These are phyloP conservation scores for Halcyon malimbica DNA, from an alignment of 2,113 vertebrate species.

Conservation along the genomic window DNA sequence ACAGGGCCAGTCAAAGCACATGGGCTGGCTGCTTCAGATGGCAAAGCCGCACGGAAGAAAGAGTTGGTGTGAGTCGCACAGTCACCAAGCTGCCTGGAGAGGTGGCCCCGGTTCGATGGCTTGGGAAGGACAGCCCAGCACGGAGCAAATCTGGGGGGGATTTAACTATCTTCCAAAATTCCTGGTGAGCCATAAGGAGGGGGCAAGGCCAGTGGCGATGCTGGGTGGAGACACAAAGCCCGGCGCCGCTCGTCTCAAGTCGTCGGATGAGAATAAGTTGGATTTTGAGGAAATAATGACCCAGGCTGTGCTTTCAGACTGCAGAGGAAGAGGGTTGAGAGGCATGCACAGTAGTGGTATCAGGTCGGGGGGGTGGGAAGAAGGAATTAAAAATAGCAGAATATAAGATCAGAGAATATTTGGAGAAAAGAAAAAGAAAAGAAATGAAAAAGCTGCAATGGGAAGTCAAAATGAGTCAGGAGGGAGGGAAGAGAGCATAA, in stretches of 20 bases:
- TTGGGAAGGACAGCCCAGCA: background rate
- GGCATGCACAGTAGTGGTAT: fast-evolving
- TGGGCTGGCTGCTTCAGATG: background rate
- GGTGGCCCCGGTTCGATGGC: background rate
- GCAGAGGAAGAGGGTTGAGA: background rate
- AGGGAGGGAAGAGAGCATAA: slow-evolving; percentile 25
- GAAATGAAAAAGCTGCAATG: slow-evolving; percentile 9
- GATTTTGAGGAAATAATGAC: background rate
- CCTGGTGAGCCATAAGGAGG: background rate
- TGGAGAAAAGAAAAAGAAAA: slow-evolving; percentile 13
- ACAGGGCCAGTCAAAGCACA: fast-evolving
- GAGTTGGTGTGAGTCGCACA: background rate
- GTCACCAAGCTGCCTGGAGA: background rate
- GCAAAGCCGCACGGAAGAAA: background rate
- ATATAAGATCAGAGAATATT: background rate
- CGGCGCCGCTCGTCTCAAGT: fast-evolving
- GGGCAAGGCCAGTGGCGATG: fast-evolving
- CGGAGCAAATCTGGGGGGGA: background rate
- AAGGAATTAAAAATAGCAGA: slow-evolving; percentile 18
- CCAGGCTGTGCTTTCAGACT: background rate
- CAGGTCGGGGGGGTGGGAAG: fast-evolving
- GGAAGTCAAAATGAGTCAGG: slow-evolving; percentile 56
- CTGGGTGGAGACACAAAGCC: background rate
- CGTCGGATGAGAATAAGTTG: background rate
- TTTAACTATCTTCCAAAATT: background rate